Evolutionary conservation across 1,140 invertebrate genomes (phyloP).

Genomic region (Halictus rubicundus): DNA sequence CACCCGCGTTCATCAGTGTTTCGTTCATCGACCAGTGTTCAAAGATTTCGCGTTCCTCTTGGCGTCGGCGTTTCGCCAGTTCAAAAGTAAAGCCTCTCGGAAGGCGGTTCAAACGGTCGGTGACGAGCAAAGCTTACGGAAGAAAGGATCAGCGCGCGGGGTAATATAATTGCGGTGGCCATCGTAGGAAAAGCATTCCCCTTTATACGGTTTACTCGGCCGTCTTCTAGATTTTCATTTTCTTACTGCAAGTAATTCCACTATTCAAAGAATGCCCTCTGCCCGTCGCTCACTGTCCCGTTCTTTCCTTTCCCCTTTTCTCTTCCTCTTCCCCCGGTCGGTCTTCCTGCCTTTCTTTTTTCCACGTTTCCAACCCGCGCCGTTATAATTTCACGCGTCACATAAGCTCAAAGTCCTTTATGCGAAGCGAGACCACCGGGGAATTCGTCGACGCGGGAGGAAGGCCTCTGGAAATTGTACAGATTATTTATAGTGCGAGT

Average conservation of each 20-base stretch:
- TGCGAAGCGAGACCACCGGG: slow-evolving; percentile 60
- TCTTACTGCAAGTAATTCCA: slow-evolving; percentile 48
- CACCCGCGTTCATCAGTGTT: neutral
- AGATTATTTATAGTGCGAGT: slow-evolving; percentile 61
- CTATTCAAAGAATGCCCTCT: slow-evolving; percentile 71
- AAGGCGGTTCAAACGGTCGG: slow-evolving; percentile 32
- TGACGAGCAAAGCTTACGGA: slow-evolving; percentile 22
- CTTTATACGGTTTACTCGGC: slow-evolving; percentile 35
- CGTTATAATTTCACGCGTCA: slow-evolving; percentile 71
- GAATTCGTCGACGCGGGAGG: slow-evolving; percentile 54
- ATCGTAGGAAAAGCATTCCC: slow-evolving; percentile 40
- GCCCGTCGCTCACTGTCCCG: slow-evolving; percentile 41
- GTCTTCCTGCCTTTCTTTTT: slow-evolving; percentile 23
- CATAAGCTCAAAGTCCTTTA: slow-evolving; percentile 69
- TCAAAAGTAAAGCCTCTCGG: neutral
- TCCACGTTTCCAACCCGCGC: slow-evolving; percentile 36
- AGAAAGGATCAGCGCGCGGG: slow-evolving; percentile 34
- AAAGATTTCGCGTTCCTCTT: neutral
- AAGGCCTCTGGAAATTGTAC: slow-evolving; percentile 57
- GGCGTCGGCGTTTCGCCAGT: neutral
- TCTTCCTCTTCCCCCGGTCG: slow-evolving; percentile 54
- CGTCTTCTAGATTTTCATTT: slow-evolving; percentile 41
- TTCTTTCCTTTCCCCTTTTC: slow-evolving; percentile 20
- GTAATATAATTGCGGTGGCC: slow-evolving; percentile 45
- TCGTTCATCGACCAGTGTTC: neutral